These are phyloP conservation scores for Pristionchus mayeri DNA, from an alignment of 2,888 invertebrate species.

Conservation along the genomic window DNA sequence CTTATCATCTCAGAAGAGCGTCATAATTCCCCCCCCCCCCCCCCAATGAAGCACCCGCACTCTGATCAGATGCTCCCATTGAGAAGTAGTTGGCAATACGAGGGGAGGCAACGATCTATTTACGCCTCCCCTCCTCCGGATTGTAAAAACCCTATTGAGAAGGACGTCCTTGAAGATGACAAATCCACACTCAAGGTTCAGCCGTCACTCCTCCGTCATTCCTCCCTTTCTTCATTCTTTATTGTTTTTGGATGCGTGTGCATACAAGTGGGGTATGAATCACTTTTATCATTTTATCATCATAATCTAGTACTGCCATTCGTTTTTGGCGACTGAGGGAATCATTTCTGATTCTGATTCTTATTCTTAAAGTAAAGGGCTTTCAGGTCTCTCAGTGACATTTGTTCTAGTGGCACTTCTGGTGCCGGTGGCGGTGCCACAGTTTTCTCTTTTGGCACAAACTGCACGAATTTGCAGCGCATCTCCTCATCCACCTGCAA, in stretches of 20 bases:
- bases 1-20: conserved; percentile 59
- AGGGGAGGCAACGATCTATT: no score
- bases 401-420: neutral
- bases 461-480: conserved; percentile 68
- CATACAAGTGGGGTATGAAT: conserved; percentile 5
- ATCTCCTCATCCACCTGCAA: conserved; percentile 64
- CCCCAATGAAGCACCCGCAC: conserved; percentile 58
- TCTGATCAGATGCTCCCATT: conserved; percentile 57
- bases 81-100: no score
- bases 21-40: conserved; percentile 62
- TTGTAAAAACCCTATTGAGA: no score
- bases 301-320: neutral
- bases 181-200: conserved; percentile 56
- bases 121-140: no score
- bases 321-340: neutral
- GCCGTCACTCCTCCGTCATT: neutral
- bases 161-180: conserved; percentile 59
- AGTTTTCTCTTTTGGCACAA: conserved; percentile 61
- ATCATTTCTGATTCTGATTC: no score
- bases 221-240: no score
- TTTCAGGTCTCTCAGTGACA: no score
- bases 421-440: conserved; percentile 45
- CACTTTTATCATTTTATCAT: conserved; percentile 20
- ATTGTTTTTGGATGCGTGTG: no score
- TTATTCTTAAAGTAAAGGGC: no score